Evolutionary conservation across 2,888 invertebrate species (phyloP).

Genomic region (Hetaerina titia): DNA sequence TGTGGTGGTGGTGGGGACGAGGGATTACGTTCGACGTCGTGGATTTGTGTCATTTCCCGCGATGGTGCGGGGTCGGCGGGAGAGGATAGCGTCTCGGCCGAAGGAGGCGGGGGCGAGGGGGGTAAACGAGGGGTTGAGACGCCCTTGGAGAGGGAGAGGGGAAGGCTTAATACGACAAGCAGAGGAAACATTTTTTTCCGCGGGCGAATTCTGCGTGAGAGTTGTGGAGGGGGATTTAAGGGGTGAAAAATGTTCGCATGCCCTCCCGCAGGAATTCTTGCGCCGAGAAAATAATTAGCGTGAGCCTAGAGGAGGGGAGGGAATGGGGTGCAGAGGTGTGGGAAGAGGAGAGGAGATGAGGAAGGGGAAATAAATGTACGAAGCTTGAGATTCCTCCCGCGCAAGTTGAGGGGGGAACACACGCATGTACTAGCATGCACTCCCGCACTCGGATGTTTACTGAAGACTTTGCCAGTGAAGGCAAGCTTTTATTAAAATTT

Average conservation of each 20-base stretch:
- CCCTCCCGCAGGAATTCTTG: background rate
- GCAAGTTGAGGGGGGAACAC: background rate
- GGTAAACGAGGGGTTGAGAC: too few relatives aligned
- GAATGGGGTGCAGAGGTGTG: background rate
- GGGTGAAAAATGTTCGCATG: conserved; percentile 16
- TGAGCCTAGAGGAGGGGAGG: background rate
- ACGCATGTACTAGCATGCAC: background rate
- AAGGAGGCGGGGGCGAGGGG: background rate
- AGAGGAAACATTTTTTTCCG: background rate
- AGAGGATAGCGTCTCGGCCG: background rate
- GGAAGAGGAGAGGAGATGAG: background rate
- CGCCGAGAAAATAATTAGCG: conserved; percentile 9
- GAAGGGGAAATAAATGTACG: background rate
- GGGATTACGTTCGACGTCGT: background rate
- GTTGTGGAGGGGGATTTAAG: background rate
- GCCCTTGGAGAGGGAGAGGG: background rate
- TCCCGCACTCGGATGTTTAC: background rate
- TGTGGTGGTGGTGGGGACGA: background rate
- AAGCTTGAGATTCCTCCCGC: background rate
- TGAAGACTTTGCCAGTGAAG: background rate
- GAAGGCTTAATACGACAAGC: background rate
- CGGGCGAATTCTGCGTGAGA: background rate
- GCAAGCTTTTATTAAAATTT: too few relatives aligned
- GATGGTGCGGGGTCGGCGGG: background rate
- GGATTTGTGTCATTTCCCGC: background rate